Evolutionary conservation across 2,797 vertebrate species (phyloP).

Genomic region (Distichodus sexfasciatus): DNA sequence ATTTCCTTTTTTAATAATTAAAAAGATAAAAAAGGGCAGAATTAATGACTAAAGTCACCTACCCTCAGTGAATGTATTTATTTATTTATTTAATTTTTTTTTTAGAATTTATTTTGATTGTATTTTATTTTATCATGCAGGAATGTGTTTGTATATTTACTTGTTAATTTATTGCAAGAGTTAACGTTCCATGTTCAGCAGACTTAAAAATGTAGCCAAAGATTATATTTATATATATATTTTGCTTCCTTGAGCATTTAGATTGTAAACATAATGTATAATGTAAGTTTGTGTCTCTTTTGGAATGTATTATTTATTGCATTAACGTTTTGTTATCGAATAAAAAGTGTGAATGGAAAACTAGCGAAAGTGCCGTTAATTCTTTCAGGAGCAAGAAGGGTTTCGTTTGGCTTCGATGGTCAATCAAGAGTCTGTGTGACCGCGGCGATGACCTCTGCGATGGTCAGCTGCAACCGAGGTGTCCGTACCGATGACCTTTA

Average conservation of each 20-base stretch:
- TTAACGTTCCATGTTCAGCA: slow-evolving; percentile 52
- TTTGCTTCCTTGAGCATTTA: slow-evolving; percentile 55
- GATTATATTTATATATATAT: slow-evolving; percentile 56
- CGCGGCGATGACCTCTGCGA: slow-evolving; percentile 71
- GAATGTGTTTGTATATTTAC: neutral
- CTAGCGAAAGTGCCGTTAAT: neutral
- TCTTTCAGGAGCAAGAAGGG: neutral
- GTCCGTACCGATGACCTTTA: slow-evolving; percentile 53
- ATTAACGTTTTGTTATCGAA: slow-evolving; percentile 69
- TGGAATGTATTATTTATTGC: slow-evolving; percentile 76
- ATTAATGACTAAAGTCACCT: too few species aligned
- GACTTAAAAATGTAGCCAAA: slow-evolving; percentile 72
- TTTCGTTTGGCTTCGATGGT: slow-evolving; percentile 9
- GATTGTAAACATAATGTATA: slow-evolving; percentile 58
- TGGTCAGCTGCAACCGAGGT: slow-evolving; percentile 12
- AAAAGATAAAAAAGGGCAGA: too few species aligned
- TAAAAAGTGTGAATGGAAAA: neutral
- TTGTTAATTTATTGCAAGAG: slow-evolving; percentile 34
- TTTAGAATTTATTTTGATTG: slow-evolving; percentile 21
- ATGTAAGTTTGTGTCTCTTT: slow-evolving; percentile 62
- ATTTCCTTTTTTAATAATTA: too few species aligned
- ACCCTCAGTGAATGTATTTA: too few species aligned
- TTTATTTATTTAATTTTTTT: neutral
- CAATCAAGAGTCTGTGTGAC: slow-evolving; percentile 56
- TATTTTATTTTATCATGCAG: neutral